Percentiles rank a stretch among this genome's conserved stretches.
Evolutionary conservation across 2,797 vertebrate genomes (phyloP).

Genomic region (Enteromius anoplus): DNA sequence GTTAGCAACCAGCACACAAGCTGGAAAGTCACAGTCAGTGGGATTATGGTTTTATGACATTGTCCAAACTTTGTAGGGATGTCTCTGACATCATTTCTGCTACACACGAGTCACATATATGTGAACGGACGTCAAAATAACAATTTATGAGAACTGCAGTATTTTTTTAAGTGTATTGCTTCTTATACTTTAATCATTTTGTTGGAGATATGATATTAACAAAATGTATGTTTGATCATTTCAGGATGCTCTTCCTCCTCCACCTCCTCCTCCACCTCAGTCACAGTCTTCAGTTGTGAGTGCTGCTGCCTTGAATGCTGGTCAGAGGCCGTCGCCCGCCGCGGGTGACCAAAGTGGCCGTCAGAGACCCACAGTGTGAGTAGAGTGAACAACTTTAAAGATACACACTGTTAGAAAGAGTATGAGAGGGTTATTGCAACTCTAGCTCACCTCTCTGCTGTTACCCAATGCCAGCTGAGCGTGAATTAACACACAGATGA

Average conservation of each 20-base stretch:
- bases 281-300: constrained; percentile 81
- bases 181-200: neutral
- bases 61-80: constrained; percentile 15
- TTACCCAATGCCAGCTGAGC: constrained; percentile 59
- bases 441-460: constrained; percentile 55
- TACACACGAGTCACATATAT: neutral
- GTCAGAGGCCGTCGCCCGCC: constrained; percentile 83
- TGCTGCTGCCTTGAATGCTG: constrained; percentile 76
- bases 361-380: constrained; percentile 96
- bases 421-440: constrained; percentile 40
- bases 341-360: constrained; percentile 85
- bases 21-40: constrained; percentile 41
- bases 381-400: constrained; percentile 52
- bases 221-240: neutral
- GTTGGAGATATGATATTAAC: neutral
- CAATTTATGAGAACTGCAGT: neutral
- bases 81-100: constrained; percentile 27
- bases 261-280: constrained; percentile 91
- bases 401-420: neutral
- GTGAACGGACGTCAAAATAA: neutral
- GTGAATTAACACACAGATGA: constrained; percentile 68
- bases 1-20: constrained; percentile 76
- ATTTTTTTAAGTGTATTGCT: neutral
- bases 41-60: constrained; percentile 21
- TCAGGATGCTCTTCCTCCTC: constrained; percentile 91